Base-by-base conservation (phyloP, 2,888 invertebrate genomes). In the Phortica okadai region DNA sequence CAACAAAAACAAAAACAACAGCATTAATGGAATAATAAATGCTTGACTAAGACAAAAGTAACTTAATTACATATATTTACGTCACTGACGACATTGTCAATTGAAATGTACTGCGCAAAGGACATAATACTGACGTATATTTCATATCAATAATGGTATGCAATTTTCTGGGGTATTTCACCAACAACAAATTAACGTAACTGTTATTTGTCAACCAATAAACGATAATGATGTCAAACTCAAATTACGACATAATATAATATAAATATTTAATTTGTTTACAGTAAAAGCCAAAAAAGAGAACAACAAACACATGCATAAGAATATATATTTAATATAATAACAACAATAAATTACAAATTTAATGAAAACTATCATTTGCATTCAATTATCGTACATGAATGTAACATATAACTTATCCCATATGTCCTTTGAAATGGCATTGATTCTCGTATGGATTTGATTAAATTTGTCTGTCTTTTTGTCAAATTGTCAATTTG, bases 171-270 rank as follows among this genome's bases (percentile, higher is more conserved):
- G 11, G 4, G 62, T 62, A 10, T 16, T 21, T 8, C 69, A 70
- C 14, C 44, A 45, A 45, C 42, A 45, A 70, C 45, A 62, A 62
- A 45, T 8, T 45, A 45, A 14, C 50, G 7, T 16, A 21, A 1
- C n/a, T 70, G 50, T n/a, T 25, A 70, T 70, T 70, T 70, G 69
- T 70, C 45, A 66, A 66, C 66, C 42, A 41, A 66, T 66, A 66
- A 41, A 66, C 33, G 25, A 66, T 66, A 41, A 66, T 66, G 10
- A 33, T 66, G 41, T 41, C 8, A 21, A 21, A 8, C 16, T 6
- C 6, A 41, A 66, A 41, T 42, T 41, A 25, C 16, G 45, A 6
- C 69, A 50, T 14, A 8, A 6, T 11, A 70, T 70, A 50, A 70
- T 70, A 21, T 25, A 11, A 70, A 70, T 70, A 50, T 25, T 54